These are phyloP conservation scores for Tetragonisca angustula DNA, from an alignment of 2,888 invertebrate genomes.

Conservation along the genomic window DNA sequence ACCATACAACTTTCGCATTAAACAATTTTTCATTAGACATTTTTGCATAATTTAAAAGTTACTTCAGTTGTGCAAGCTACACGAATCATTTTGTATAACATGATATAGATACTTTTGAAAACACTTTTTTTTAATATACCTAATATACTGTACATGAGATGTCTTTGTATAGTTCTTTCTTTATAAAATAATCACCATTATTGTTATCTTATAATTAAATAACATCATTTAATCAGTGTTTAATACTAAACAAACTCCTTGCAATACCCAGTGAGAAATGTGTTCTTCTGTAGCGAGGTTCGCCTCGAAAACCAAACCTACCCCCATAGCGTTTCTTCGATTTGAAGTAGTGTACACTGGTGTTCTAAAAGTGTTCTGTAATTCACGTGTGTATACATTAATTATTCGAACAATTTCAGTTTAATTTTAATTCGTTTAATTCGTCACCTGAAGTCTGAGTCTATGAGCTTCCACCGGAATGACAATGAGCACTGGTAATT, in stretches of 20 bases:
- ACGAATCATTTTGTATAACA: neutral
- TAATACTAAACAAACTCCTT: constrained; percentile 94
- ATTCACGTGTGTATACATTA: constrained; percentile 1
- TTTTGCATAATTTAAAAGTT: neutral
- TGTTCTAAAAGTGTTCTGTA: constrained; percentile 92
- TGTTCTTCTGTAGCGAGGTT: constrained; percentile 93
- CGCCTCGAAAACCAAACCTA: constrained; percentile 95
- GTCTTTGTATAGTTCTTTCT: neutral
- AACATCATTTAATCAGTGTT: constrained; percentile 89
- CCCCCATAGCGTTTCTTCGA: constrained; percentile 95
- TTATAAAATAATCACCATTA: neutral
- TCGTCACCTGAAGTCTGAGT: constrained; percentile 90
- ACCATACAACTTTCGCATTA: no score
- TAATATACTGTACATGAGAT: constrained; percentile 4
- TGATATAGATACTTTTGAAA: neutral
- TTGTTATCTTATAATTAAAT: neutral
- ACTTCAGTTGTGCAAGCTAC: neutral
- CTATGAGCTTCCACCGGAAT: constrained; percentile 94
- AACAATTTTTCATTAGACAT: neutral
- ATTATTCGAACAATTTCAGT: neutral
- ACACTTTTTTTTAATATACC: neutral
- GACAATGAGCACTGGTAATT: constrained; percentile 93
- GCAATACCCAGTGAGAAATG: constrained; percentile 94
- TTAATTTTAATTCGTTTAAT: neutral
- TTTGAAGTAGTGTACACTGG: constrained; percentile 96